A percentile compares a stretch with the other conserved stretches of the same genome.
These are phyloP conservation scores for Phainopepla nitens DNA, from an alignment of 2,113 vertebrate genomes.

Conservation along the genomic window DNA sequence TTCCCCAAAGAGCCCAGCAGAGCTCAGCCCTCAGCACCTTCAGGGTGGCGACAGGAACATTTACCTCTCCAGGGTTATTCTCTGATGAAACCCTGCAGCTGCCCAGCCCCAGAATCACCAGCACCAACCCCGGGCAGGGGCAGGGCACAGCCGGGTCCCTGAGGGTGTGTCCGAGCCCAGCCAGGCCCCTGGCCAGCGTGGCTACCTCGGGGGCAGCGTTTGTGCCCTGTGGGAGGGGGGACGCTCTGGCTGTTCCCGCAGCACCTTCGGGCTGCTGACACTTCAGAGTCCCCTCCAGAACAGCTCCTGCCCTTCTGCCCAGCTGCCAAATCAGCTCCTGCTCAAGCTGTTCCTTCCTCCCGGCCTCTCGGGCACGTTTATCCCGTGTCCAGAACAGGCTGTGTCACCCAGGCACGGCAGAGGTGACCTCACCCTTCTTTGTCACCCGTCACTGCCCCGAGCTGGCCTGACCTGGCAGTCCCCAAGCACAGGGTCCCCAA, in stretches of 20 bases:
- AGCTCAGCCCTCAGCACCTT: neutral
- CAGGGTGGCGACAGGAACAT: rapidly evolving
- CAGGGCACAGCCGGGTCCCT: neutral
- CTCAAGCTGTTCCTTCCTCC: neutral
- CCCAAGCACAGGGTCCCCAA: neutral
- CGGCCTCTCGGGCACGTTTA: neutral
- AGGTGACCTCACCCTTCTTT: neutral
- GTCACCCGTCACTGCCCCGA: neutral
- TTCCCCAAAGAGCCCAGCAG: rapidly evolving
- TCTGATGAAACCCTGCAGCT: neutral
- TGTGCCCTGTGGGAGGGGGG: rapidly evolving
- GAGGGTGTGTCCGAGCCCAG: neutral
- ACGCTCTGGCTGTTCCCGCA: neutral
- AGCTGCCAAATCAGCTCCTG: neutral
- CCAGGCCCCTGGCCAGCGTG: neutral
- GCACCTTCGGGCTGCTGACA: neutral
- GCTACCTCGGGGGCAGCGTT: neutral
- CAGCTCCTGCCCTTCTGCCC: neutral
- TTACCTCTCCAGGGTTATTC: neutral
- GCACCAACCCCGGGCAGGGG: neutral
- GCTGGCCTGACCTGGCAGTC: neutral
- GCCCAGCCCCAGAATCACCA: rapidly evolving
- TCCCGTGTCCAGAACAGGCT: neutral
- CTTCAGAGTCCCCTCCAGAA: neutral
- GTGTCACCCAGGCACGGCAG: neutral